Evolutionary conservation across 2,113 vertebrate genomes (phyloP).

Genomic region (Salvelinus sp.): DNA sequence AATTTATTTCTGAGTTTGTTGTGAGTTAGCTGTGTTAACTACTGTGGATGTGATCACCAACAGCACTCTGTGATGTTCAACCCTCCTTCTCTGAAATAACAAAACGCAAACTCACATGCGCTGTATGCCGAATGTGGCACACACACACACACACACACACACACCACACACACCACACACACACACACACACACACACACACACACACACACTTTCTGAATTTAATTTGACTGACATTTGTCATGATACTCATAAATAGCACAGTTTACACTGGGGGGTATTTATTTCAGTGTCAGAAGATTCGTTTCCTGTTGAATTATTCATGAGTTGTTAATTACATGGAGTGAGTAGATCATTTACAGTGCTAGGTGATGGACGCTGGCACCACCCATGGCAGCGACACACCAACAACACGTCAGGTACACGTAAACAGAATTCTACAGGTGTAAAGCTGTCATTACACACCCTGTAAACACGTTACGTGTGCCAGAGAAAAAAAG

Average conservation of each 20-base stretch:
- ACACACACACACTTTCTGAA: neutral
- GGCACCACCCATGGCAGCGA: neutral
- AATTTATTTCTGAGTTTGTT: too few relatives aligned
- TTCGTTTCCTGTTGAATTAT: constrained; percentile 34
- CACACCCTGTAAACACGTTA: neutral
- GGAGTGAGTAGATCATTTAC: constrained; percentile 28
- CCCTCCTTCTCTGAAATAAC: too few relatives aligned
- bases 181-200: too few relatives aligned
- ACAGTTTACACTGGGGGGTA: constrained; percentile 20
- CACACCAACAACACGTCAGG: neutral
- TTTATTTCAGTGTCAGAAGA: constrained; percentile 15
- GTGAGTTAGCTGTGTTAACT: too few relatives aligned
- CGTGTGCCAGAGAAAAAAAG: neutral
- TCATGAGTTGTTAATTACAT: constrained; percentile 37
- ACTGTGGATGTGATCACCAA: too few relatives aligned
- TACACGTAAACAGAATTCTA: neutral
- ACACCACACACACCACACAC: neutral
- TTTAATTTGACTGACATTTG: constrained; percentile 18
- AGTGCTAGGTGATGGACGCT: constrained; percentile 24
- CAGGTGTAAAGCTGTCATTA: neutral
- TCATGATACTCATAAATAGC: constrained; percentile 22
- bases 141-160: too few relatives aligned
- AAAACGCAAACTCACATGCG: too few relatives aligned
- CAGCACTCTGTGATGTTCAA: too few relatives aligned
- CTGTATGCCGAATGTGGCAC: too few relatives aligned